A percentile compares a stretch with the other conserved stretches of the same genome.
Conservation (phyloP, 2,888 invertebrate genomes). For the Ophion obscuratus region DNA sequence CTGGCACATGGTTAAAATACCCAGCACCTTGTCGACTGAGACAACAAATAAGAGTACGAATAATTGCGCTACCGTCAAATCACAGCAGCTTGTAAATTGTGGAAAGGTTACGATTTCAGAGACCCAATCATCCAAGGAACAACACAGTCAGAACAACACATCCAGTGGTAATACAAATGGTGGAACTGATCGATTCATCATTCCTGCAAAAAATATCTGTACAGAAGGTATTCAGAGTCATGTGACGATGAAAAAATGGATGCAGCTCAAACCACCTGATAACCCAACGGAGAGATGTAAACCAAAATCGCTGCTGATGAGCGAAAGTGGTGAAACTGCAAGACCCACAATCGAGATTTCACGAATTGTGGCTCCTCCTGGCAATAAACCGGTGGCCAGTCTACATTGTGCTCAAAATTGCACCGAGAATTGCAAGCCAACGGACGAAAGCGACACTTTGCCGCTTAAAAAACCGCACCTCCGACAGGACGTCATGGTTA, state of each 20-base stretch:
- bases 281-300: constrained; percentile 10
- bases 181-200: not conserved
- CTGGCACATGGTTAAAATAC: constrained; percentile 58
- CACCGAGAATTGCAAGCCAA: not conserved
- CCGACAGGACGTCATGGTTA: constrained; percentile 32
- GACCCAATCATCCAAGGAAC: not conserved
- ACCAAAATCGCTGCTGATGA: not conserved
- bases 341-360: constrained; percentile 52
- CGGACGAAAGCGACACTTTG: not conserved
- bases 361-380: constrained; percentile 30
- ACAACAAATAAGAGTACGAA: not conserved
- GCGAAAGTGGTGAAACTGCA: not conserved
- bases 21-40: not conserved
- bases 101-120: not conserved
- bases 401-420: not conserved
- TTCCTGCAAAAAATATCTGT: not conserved
- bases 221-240: not conserved
- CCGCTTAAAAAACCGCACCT: not conserved
- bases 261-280: not conserved
- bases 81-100: not conserved
- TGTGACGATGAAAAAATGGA: not conserved
- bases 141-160: not conserved
- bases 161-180: not conserved
- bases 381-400: not conserved
- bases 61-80: not conserved